Percentiles rank a stretch among this genome's conserved stretches.
phyloP scores from a whole-genome alignment of 2,797 vertebrate genomes.

The Sorex maritimensis region DNA sequence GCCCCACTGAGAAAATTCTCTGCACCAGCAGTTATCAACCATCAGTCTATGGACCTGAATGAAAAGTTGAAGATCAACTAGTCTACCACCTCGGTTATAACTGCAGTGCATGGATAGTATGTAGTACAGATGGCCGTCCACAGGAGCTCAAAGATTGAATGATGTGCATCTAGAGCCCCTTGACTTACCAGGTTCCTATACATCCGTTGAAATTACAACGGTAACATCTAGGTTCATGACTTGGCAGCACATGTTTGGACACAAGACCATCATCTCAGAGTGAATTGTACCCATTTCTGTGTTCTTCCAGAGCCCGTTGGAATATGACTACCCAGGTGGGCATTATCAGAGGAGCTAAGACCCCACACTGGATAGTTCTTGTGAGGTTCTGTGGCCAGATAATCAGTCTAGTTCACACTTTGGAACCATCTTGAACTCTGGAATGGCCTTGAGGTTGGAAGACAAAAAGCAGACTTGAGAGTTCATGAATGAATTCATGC shows the following conservation, averaged over 20 bases:
- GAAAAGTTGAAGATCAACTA: too few species aligned
- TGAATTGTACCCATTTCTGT: not conserved
- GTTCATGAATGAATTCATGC: constrained; percentile 58
- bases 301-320: not conserved
- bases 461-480: constrained; percentile 65
- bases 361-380: not conserved
- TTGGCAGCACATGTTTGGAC: not conserved
- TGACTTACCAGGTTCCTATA: not conserved
- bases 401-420: not conserved
- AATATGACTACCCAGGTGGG: not conserved
- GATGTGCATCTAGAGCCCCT: too few species aligned
- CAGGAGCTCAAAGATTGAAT: too few species aligned
- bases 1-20: too few species aligned
- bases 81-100: too few species aligned
- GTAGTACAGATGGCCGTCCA: too few species aligned
- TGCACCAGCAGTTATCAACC: too few species aligned
- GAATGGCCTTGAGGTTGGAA: constrained; percentile 62
- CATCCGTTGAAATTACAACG: not conserved
- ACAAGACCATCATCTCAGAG: not conserved
- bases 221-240: not conserved
- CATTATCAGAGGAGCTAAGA: not conserved
- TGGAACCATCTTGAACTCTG: constrained; percentile 63
- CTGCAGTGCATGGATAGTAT: too few species aligned
- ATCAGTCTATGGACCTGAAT: too few species aligned
- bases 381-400: not conserved